phyloP scores from a whole-genome alignment of 2,888 invertebrate genomes.

The Pseudolycoriella hygida region DNA sequence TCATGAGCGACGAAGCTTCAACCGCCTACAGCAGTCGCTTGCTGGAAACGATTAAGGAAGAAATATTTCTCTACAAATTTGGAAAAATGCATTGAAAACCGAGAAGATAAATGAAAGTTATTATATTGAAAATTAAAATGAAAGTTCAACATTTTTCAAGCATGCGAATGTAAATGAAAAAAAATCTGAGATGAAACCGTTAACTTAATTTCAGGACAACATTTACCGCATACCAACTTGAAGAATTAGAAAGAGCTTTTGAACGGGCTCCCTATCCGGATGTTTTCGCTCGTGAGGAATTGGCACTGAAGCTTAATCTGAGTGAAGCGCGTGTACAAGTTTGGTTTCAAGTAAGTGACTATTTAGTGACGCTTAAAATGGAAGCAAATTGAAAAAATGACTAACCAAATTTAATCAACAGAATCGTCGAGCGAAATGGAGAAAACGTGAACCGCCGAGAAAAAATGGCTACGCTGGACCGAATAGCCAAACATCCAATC shows the following conservation, averaged over 20 bases:
- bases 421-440: slow-evolving; percentile 85
- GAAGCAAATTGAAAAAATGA: slow-evolving; percentile 2
- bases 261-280: slow-evolving; percentile 93
- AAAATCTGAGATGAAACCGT: too few relatives aligned
- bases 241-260: slow-evolving; percentile 84
- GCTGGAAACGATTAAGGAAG: too few relatives aligned
- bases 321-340: slow-evolving; percentile 58
- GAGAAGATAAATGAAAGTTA: too few relatives aligned
- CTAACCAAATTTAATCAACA: slow-evolving; percentile 18
- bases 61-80: too few relatives aligned
- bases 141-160: too few relatives aligned
- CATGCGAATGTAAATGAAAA: too few relatives aligned
- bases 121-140: too few relatives aligned
- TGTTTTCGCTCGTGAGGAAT: slow-evolving; percentile 85
- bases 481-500: slow-evolving; percentile 46
- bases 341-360: slow-evolving; percentile 22
- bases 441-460: slow-evolving; percentile 82
- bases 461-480: slow-evolving; percentile 67
- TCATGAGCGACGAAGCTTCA: too few relatives aligned
- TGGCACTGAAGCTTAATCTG: slow-evolving; percentile 76
- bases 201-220: slow-evolving; percentile 62
- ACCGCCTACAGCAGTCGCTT: too few relatives aligned
- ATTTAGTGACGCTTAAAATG: not conserved
- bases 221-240: slow-evolving; percentile 86
- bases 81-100: too few relatives aligned